Evolutionary conservation across 1,140 invertebrate species (phyloP).

Genomic region (Conopomorpha cramerella): DNA sequence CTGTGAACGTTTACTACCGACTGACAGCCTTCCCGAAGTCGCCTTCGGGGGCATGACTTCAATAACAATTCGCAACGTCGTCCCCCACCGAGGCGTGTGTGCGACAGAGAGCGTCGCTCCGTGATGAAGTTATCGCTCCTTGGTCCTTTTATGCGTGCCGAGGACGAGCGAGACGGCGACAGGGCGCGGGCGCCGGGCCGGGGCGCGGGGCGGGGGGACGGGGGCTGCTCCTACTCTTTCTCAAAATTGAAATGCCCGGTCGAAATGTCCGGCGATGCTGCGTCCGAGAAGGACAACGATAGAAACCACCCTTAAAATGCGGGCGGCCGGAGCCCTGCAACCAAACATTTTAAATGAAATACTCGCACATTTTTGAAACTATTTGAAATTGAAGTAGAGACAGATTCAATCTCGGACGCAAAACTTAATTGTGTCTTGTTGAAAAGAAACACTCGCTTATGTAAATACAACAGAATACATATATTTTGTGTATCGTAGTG

Average conservation of each 20-base stretch:
- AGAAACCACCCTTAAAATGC: constrained; percentile 52
- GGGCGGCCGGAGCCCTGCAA: constrained; percentile 43
- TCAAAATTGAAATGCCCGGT: constrained; percentile 61
- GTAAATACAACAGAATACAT: too few species aligned
- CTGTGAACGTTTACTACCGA: constrained; percentile 53
- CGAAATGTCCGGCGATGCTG: constrained; percentile 59
- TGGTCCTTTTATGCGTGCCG: constrained; percentile 47
- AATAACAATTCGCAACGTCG: constrained; percentile 60
- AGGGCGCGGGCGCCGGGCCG: constrained; percentile 10
- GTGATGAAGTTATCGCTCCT: constrained; percentile 59
- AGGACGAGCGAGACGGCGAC: constrained; percentile 35
- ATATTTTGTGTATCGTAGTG: too few species aligned
- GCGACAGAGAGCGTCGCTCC: constrained; percentile 39
- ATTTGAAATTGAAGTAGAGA: too few species aligned
- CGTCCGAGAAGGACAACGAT: constrained; percentile 54
- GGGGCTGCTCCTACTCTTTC: constrained; percentile 52
- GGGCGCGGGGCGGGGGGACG: constrained; percentile 22
- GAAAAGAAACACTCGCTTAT: too few species aligned
- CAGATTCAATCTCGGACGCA: too few species aligned
- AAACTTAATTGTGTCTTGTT: too few species aligned
- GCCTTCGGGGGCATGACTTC: constrained; percentile 59
- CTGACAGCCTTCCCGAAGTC: constrained; percentile 59
- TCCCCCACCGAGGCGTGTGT: constrained; percentile 48
- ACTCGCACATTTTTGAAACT: too few species aligned
- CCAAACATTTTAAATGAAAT: constrained; percentile 51